A percentile compares a stretch with the other conserved stretches of the same genome.
Conservation (phyloP, 2,797 vertebrate species). For the Notolabrus celidotus region DNA sequence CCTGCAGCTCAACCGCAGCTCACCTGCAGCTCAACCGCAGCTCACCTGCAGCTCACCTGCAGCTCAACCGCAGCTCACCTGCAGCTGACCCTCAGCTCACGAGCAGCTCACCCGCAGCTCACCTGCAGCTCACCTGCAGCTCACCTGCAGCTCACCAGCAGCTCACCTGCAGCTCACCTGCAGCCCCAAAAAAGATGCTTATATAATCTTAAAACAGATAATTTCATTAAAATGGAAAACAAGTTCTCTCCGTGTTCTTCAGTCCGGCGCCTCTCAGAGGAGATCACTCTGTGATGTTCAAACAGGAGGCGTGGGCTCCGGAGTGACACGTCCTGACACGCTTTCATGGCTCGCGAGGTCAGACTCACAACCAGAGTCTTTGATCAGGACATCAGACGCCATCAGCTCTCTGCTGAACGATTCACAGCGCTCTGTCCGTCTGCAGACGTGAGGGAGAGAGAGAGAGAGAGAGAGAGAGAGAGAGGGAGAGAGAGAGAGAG, state of each 20-base stretch:
- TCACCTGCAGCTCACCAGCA: conserved; percentile 15
- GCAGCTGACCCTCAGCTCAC: no score
- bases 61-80: no score
- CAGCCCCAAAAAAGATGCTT: conserved; percentile 31
- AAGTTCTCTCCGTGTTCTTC: conserved; percentile 21
- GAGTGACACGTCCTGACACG: conserved; percentile 31
- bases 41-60: no score
- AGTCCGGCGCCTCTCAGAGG: conserved; percentile 10
- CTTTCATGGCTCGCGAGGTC: conserved; percentile 47
- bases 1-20: no score
- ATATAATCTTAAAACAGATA: conserved; percentile 9
- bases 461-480: no score
- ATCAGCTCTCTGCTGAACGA: conserved; percentile 30
- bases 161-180: conserved; percentile 26
- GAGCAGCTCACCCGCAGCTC: no score
- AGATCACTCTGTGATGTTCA: conserved; percentile 44
- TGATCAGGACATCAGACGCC: conserved; percentile 57
- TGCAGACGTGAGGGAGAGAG: conserved; percentile 13
- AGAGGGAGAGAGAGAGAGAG: no score
- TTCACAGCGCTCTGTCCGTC: conserved; percentile 17
- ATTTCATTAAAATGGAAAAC: conserved; percentile 44
- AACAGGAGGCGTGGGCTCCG: conserved; percentile 26
- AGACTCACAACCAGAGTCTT: conserved; percentile 20
- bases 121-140: no score
- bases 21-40: no score